Base-by-base conservation (phyloP, 2,797 vertebrate species). In the Sparidentex hasta region DNA sequence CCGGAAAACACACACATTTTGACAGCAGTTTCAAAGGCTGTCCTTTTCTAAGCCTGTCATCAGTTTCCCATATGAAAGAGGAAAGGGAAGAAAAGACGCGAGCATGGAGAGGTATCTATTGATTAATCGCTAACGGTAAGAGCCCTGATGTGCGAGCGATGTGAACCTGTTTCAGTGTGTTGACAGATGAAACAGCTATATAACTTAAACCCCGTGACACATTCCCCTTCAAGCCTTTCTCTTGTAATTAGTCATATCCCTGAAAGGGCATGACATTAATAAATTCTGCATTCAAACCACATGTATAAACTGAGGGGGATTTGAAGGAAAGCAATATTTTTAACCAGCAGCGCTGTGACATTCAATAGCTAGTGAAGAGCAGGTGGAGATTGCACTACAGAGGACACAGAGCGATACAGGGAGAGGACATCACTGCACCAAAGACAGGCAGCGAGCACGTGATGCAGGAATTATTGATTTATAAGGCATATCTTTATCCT, bases 181-280 rank as follows among this genome's bases (percentile, higher is more conserved):
- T 88, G 91, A 89, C 90, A 84, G 90, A 90, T 93, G 85, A 92
- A 92, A 91, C 85, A 71, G 80, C 89, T 78, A 75, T 84, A 89
- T 90, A 91, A 84, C 85, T 75, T 88, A 86, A 89, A 78, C 88
- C 85, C 82, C 3, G 47, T 82, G 82, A 92, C 85, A 91, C 78
- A 69, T 84, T 90, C 93, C 88, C 89, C 90, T 93, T 93, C 88
- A 88, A 91, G 86, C 83, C 81, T 90, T 91, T 90, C 80, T 89
- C 84, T 82, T 80, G 81, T 93, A 94, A 95, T 95, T 94, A 94
- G 91, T 93, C 87, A 90, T 69, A 90, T 87, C 82, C 70, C 68
- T 65, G 80, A 95, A 95, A 95, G 94, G 93, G 91, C 93, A 93
- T 90, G 94, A 92, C 94, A 94, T 95, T 95, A 90, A 95, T 94